Evolutionary conservation across 2,797 vertebrate species (phyloP).

Genomic region (Apogon talboti): DNA sequence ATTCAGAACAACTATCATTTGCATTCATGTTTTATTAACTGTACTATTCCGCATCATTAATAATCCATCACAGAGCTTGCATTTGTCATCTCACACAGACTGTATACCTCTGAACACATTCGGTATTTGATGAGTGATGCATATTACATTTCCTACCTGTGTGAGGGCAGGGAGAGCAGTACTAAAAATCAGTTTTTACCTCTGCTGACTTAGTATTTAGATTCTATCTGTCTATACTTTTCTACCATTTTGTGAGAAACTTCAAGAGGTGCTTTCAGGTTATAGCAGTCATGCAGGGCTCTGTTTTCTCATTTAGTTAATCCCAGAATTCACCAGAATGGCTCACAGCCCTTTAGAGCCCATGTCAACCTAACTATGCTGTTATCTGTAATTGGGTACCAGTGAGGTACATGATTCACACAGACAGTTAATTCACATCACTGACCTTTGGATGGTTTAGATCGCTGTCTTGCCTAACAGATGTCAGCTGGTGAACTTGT

Average conservation of each 20-base stretch:
- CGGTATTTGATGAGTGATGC: conserved; percentile 10
- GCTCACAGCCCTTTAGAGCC: conserved; percentile 18
- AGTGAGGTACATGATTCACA: conserved; percentile 29
- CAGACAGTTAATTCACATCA: conserved; percentile 17
- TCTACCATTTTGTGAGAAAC: neutral
- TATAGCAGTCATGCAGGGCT: conserved; percentile 2
- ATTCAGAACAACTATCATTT: conserved; percentile 7
- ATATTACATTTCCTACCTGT: conserved; percentile 30
- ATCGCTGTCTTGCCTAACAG: conserved; percentile 38
- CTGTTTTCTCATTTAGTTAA: conserved; percentile 31
- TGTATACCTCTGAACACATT: neutral
- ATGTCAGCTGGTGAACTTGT: conserved; percentile 22
- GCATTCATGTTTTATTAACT: conserved; percentile 20
- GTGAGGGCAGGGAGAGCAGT: neutral
- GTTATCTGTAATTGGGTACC: conserved; percentile 57
- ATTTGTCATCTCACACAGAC: conserved; percentile 25
- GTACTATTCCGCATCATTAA: conserved; percentile 21
- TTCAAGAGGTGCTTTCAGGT: neutral
- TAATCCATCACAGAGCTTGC: conserved; percentile 36
- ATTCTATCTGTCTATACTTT: neutral
- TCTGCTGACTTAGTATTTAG: neutral
- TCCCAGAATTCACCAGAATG: conserved; percentile 20
- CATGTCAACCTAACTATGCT: conserved; percentile 21
- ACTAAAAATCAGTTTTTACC: conserved; percentile 23
- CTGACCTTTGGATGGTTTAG: conserved; percentile 47